These are phyloP conservation scores for Phaethon lepturus DNA, from an alignment of 2,113 vertebrate genomes.

Conservation along the genomic window DNA sequence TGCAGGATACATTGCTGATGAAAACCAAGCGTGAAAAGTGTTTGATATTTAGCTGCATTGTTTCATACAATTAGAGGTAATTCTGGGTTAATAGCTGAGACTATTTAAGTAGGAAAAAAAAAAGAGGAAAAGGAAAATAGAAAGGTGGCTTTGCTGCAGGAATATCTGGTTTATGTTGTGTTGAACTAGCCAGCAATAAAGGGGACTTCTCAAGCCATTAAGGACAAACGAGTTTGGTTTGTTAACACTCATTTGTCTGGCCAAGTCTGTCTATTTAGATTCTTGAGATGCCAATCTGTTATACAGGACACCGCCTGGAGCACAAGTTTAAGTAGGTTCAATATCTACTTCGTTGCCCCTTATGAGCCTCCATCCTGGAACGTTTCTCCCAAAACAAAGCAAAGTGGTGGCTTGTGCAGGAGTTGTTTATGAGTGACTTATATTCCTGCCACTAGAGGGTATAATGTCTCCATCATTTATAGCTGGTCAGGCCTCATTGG, in stretches of 20 bases:
- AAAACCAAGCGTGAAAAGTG: background rate
- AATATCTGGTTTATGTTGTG: background rate
- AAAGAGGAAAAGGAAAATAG: background rate
- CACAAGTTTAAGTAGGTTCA: background rate
- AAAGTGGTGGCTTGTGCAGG: background rate
- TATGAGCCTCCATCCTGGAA: background rate
- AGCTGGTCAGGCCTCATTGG: background rate
- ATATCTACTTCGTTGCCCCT: fast-evolving
- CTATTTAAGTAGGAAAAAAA: background rate
- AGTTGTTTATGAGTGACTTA: background rate
- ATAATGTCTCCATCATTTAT: background rate
- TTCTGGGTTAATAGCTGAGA: background rate
- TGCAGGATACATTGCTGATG: background rate
- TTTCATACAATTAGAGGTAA: background rate
- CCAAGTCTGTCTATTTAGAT: background rate
- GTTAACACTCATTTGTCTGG: background rate
- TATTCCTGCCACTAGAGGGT: constrained; percentile 58
- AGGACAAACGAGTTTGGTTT: fast-evolving
- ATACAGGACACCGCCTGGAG: background rate
- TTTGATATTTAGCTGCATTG: background rate
- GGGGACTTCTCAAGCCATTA: background rate
- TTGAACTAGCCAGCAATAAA: background rate
- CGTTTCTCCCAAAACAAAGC: background rate
- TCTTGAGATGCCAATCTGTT: background rate
- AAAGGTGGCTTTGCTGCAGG: background rate